Percentiles rank a stretch among this genome's conserved stretches.
Evolutionary conservation across 1,140 invertebrate species (phyloP).

Genomic region (Globodera rostochiensis): DNA sequence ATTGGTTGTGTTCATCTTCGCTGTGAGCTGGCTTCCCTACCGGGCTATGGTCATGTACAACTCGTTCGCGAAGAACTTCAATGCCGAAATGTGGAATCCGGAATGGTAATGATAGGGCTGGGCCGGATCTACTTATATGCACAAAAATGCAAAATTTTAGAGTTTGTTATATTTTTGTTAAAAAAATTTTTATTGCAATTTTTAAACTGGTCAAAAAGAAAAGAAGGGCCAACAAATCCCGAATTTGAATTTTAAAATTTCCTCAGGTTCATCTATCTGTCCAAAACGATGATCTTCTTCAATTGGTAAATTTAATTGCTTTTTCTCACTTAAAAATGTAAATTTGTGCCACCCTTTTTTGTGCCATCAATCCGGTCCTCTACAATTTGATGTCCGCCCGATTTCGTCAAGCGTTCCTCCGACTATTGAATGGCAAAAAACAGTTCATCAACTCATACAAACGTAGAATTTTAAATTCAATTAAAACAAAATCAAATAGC

Average conservation of each 20-base stretch:
- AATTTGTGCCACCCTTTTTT: conserved; percentile 47
- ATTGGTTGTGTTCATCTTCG: conserved; percentile 70
- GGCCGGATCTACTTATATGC: too few relatives aligned
- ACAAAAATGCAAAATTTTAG: not conserved
- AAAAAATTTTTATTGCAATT: too few relatives aligned
- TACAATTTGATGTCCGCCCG: conserved; percentile 85
- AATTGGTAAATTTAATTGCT: conserved; percentile 16
- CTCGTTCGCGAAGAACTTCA: conserved; percentile 53
- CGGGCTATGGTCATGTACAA: conserved; percentile 63
- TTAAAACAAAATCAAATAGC: not conserved
- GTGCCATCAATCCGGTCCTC: conserved; percentile 78
- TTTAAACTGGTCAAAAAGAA: too few relatives aligned
- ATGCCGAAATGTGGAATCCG: conserved; percentile 39
- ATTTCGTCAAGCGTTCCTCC: conserved; percentile 71
- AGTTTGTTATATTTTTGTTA: not conserved
- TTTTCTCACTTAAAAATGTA: too few relatives aligned
- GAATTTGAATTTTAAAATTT: conserved; percentile 68
- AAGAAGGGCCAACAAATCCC: too few relatives aligned
- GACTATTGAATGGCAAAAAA: conserved; percentile 20
- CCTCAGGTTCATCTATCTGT: conserved; percentile 67
- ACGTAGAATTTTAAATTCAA: not conserved
- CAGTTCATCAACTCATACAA: conserved; percentile 23
- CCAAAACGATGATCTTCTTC: conserved; percentile 58
- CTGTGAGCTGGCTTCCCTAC: conserved; percentile 71
- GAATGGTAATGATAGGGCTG: conserved; percentile 46